Percentiles rank a stretch among this genome's conserved stretches.
phyloP scores from a whole-genome alignment of 2,888 invertebrate species.

The Aelia acuminata region DNA sequence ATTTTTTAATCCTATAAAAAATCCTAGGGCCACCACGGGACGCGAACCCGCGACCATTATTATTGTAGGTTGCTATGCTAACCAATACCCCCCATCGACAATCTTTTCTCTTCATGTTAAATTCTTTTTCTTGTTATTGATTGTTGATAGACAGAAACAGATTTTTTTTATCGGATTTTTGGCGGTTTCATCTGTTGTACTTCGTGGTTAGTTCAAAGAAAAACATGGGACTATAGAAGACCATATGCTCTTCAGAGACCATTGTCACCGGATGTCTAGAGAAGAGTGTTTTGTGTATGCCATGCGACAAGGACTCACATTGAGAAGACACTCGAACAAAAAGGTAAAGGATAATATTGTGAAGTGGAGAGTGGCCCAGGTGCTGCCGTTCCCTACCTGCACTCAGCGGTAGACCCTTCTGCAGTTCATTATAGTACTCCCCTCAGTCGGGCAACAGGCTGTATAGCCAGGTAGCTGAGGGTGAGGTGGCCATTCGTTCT shows the following conservation, averaged over 20 bases:
- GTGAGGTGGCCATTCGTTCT: background rate
- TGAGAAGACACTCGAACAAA: background rate
- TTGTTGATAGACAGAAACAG: no score
- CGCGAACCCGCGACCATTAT: no score
- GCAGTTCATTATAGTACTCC: background rate
- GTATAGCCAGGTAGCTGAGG: background rate
- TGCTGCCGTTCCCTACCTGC: background rate
- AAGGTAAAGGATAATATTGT: background rate
- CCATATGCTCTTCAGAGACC: background rate
- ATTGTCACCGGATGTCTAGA: background rate
- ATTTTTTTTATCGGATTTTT: no score
- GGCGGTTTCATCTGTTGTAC: no score
- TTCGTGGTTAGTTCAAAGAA: no score
- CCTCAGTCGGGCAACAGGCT: background rate
- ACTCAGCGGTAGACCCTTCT: background rate
- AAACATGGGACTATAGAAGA: no score
- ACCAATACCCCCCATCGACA: no score
- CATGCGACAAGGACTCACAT: background rate
- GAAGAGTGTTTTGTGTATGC: background rate
- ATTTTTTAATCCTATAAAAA: no score
- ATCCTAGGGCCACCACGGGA: no score
- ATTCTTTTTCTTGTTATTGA: no score
- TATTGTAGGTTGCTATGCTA: no score
- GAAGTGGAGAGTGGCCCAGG: background rate
- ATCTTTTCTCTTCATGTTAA: no score